Conservation (phyloP, 2,888 invertebrate genomes). For the Agonum fuliginosum region DNA sequence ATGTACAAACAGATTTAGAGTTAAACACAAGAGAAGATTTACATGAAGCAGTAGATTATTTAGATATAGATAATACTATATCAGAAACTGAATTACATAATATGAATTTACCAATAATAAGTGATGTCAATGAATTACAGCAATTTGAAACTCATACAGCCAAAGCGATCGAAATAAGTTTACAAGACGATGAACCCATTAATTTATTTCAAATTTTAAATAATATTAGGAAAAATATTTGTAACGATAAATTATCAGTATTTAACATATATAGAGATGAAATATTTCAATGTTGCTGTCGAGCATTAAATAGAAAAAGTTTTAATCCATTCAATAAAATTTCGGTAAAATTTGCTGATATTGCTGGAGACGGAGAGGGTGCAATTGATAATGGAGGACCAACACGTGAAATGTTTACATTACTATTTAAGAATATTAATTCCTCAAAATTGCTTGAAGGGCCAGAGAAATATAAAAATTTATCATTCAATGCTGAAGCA, state of each 20-base stretch:
- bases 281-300: neutral
- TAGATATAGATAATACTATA: neutral
- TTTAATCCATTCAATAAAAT: neutral
- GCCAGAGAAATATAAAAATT: neutral
- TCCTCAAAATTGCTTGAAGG: neutral
- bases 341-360: neutral
- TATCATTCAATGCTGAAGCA: neutral
- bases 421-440: neutral
- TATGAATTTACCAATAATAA: neutral
- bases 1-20: neutral
- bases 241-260: neutral
- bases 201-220: slow-evolving; percentile 1
- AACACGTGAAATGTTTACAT: neutral
- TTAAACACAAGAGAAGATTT: neutral
- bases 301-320: neutral
- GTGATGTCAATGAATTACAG: neutral
- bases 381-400: neutral
- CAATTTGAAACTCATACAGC: neutral
- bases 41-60: neutral
- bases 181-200: neutral
- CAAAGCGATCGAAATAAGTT: slow-evolving; percentile 1
- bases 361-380: neutral
- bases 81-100: neutral
- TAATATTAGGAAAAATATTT: neutral
- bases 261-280: neutral